These are phyloP conservation scores for Euproctis similis DNA, from an alignment of 2,888 invertebrate genomes.

Conservation along the genomic window DNA sequence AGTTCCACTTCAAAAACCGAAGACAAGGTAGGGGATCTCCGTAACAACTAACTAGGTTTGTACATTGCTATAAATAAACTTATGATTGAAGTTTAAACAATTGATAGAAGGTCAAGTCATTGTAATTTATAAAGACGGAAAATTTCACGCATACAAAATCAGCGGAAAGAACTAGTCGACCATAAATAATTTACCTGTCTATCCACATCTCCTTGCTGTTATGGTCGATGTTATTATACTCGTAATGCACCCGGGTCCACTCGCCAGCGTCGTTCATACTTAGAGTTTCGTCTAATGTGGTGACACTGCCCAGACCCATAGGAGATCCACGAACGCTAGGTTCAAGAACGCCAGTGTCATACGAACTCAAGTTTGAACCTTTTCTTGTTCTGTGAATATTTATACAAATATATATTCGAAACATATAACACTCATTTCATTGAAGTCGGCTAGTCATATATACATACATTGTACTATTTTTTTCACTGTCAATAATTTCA, in stretches of 20 bases:
- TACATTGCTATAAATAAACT: too few relatives aligned
- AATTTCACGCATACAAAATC: too few relatives aligned
- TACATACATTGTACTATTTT: constrained; percentile 58
- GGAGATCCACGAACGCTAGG: constrained; percentile 44
- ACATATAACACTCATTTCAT: not conserved
- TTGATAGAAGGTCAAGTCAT: too few relatives aligned
- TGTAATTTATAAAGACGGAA: too few relatives aligned
- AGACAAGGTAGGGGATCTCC: too few relatives aligned
- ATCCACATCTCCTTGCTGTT: constrained; percentile 65
- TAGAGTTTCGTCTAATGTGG: constrained; percentile 63
- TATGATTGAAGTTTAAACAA: too few relatives aligned
- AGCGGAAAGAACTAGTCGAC: too few relatives aligned
- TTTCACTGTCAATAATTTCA: constrained; percentile 77
- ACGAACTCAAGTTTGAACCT: constrained; percentile 62
- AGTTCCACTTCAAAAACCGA: too few relatives aligned
- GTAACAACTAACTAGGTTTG: too few relatives aligned
- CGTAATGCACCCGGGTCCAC: constrained; percentile 63
- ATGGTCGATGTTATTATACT: constrained; percentile 44
- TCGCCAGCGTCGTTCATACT: constrained; percentile 63
- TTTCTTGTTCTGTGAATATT: constrained; percentile 38
- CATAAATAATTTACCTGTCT: constrained; percentile 41
- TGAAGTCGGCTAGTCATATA: not conserved
- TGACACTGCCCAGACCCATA: constrained; percentile 49
- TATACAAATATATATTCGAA: too few relatives aligned
- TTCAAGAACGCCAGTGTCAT: constrained; percentile 43